Conservation (phyloP, 2,888 invertebrate genomes). For the Cylindroiulus punctatus region DNA sequence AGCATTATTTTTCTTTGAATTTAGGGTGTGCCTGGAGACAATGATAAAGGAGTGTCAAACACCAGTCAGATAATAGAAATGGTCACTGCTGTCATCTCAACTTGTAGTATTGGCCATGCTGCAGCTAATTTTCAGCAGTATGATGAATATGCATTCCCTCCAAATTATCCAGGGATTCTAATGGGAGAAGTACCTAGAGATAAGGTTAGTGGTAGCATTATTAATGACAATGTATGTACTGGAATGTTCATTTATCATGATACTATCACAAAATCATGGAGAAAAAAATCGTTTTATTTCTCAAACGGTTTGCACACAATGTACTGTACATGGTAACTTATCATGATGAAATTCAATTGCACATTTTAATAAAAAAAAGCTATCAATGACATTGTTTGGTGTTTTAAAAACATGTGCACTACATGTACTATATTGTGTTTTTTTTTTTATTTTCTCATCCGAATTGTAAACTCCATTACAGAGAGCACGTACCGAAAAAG, state of each 20-base stretch:
- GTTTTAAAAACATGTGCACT: no score
- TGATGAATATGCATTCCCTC: conserved; percentile 63
- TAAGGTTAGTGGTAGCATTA: conserved; percentile 61
- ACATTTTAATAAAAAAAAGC: no score
- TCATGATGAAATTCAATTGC: no score
- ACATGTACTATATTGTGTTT: neutral
- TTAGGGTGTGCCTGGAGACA: conserved; percentile 62
- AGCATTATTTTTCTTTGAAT: neutral
- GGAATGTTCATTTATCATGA: neutral
- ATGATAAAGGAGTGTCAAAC: conserved; percentile 59
- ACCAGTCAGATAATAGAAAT: conserved; percentile 61
- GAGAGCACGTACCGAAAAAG: conserved; percentile 63
- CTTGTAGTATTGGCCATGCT: conserved; percentile 63
- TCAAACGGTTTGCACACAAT: no score
- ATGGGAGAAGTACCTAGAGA: conserved; percentile 61
- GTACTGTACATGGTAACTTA: no score
- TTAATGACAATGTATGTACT: neutral
- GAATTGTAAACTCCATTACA: conserved; percentile 58
- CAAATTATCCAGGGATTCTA: conserved; percentile 63
- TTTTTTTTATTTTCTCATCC: neutral
- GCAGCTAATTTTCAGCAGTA: conserved; percentile 64
- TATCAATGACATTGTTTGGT: no score
- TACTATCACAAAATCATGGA: no score
- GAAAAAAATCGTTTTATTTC: no score
- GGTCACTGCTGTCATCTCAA: conserved; percentile 62